Evolutionary conservation across 2,113 vertebrate species (phyloP).

Genomic region (Gnathonemus longibarbis): DNA sequence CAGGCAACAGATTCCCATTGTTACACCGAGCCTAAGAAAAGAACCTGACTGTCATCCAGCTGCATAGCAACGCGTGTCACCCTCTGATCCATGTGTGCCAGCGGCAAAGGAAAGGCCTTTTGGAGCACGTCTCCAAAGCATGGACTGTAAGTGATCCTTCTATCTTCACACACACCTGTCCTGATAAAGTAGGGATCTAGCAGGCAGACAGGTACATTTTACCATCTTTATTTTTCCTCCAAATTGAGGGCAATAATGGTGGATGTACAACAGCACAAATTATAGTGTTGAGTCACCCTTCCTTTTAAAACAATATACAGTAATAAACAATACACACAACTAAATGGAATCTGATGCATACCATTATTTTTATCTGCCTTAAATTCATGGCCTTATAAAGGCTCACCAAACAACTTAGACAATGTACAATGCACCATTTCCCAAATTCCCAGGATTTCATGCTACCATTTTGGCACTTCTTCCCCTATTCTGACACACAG

Average conservation of each 20-base stretch:
- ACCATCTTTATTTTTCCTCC: neutral
- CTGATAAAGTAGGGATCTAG: neutral
- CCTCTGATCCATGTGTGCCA: neutral
- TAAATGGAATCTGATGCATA: neutral
- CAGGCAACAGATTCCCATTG: constrained; percentile 5
- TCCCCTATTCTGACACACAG: neutral
- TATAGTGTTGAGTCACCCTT: neutral
- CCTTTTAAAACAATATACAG: neutral
- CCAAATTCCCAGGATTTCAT: neutral
- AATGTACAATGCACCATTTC: neutral
- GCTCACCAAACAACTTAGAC: neutral
- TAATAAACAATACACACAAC: neutral
- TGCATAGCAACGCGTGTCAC: neutral
- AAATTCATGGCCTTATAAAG: neutral
- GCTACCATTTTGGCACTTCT: neutral
- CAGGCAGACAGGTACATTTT: neutral
- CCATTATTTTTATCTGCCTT: neutral
- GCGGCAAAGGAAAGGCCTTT: neutral
- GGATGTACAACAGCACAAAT: neutral
- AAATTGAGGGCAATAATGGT: neutral
- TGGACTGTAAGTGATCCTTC: neutral
- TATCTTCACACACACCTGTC: neutral
- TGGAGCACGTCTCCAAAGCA: neutral
- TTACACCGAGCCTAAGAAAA: neutral
- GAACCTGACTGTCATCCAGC: constrained; percentile 12